phyloP scores from a whole-genome alignment of 53 echinoderm and acorn worm genomes.

The Zoroaster sp. region DNA sequence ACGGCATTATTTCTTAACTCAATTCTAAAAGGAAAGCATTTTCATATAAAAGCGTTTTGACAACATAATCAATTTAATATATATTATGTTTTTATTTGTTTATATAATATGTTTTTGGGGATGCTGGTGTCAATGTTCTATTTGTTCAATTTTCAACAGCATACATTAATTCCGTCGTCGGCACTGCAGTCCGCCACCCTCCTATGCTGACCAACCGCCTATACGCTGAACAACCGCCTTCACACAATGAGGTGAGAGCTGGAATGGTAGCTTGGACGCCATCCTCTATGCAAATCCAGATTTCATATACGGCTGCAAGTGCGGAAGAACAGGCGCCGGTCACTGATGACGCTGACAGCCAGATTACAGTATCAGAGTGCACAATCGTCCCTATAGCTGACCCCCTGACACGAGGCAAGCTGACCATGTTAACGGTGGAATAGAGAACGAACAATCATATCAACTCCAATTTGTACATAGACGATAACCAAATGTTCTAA shows the following conservation, averaged over 20 bases:
- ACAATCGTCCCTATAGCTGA: no score
- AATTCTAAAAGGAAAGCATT: no score
- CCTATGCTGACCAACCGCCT: constrained; percentile 11
- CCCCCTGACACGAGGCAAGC: no score
- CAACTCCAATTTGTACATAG: no score
- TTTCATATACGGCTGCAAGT: background rate
- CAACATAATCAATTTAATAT: background rate
- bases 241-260: constrained; percentile 6
- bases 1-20: no score
- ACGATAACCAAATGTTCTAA: no score
- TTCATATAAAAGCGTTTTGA: no score
- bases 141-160: background rate
- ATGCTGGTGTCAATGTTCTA: background rate
- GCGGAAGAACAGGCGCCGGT: background rate
- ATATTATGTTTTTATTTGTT: background rate
- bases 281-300: background rate
- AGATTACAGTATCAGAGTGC: background rate
- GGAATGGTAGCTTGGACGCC: background rate
- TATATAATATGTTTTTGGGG: background rate
- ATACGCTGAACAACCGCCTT: constrained; percentile 12
- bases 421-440: no score
- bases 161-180: constrained; percentile 5
- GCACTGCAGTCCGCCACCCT: constrained; percentile 20
- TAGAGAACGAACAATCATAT: no score
- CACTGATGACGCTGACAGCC: background rate